phyloP scores from a whole-genome alignment of 2,797 vertebrate species.

The Hemitrygon akajei region DNA sequence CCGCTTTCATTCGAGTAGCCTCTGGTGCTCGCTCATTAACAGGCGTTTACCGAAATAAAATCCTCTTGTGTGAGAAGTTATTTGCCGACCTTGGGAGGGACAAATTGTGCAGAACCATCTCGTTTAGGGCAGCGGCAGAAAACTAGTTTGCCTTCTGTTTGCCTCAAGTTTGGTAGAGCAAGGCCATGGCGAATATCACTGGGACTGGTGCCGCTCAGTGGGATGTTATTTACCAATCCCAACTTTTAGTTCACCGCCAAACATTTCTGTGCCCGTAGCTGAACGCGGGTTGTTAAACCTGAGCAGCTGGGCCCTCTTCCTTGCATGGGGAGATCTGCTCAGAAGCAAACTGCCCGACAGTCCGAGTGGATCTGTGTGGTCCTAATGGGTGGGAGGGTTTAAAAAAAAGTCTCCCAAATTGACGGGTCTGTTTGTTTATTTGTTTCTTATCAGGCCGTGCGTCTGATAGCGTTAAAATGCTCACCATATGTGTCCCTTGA shows the following conservation, averaged over 20 bases:
- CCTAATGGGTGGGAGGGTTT: slow-evolving; percentile 8
- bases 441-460: slow-evolving; percentile 38
- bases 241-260: no score
- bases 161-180: background rate
- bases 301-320: background rate
- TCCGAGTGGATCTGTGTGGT: slow-evolving; percentile 17
- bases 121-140: background rate
- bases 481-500: slow-evolving; percentile 41
- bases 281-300: background rate
- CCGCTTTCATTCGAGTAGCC: slow-evolving; percentile 62
- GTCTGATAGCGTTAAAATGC: slow-evolving; percentile 37
- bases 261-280: background rate
- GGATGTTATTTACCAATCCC: background rate
- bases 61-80: slow-evolving; percentile 50
- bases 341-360: background rate
- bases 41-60: slow-evolving; percentile 49
- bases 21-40: slow-evolving; percentile 57
- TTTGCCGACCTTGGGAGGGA: slow-evolving; percentile 37
- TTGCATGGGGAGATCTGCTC: background rate
- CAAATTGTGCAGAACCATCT: background rate
- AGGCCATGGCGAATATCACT: background rate
- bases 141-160: background rate
- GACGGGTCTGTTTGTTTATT: slow-evolving; percentile 38
- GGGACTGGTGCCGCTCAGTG: background rate
- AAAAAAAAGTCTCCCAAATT: slow-evolving; percentile 21